These are phyloP conservation scores for Scaptomyza reducta DNA, from an alignment of 2,888 invertebrate genomes.

Conservation along the genomic window DNA sequence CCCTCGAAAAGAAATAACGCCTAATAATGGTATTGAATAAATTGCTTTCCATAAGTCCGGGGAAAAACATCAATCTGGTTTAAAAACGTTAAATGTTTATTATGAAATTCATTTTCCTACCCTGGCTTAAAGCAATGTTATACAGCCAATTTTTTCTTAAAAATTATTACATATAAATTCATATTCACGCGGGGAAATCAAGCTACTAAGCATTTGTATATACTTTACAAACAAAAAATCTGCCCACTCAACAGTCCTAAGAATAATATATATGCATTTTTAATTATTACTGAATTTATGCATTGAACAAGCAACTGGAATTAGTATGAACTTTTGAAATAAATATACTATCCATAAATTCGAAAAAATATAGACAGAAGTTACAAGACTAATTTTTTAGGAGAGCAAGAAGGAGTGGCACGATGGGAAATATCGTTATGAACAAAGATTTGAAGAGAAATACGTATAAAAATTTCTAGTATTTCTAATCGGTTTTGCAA, in stretches of 20 bases:
- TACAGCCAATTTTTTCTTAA: slow-evolving; percentile 11
- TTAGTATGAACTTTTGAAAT: slow-evolving; percentile 66
- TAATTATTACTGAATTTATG: slow-evolving; percentile 46
- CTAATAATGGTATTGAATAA: slow-evolving; percentile 77
- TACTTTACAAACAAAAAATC: slow-evolving; percentile 34
- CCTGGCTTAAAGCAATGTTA: slow-evolving; percentile 87
- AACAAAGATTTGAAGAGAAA: too few relatives aligned
- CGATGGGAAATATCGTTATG: too few relatives aligned
- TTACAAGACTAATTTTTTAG: too few relatives aligned
- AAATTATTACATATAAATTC: slow-evolving; percentile 33
- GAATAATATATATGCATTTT: slow-evolving; percentile 53
- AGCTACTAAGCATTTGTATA: slow-evolving; percentile 45
- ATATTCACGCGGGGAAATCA: slow-evolving; percentile 25
- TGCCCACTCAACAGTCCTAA: slow-evolving; percentile 48
- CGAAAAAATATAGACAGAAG: slow-evolving; percentile 6
- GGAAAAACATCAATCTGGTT: slow-evolving; percentile 67
- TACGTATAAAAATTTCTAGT: too few relatives aligned
- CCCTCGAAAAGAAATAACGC: slow-evolving; percentile 56
- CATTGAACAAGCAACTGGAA: slow-evolving; percentile 68
- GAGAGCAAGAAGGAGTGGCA: too few relatives aligned
- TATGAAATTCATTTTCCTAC: slow-evolving; percentile 98
- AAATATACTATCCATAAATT: slow-evolving; percentile 44
- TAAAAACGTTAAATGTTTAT: slow-evolving; percentile 93
- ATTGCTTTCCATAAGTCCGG: slow-evolving; percentile 50
- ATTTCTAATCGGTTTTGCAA: too few relatives aligned